Evolutionary conservation across 2,797 vertebrate genomes (phyloP), one percentile per base, ranked within the genome.

Genomic region (Aselliscus stoliczkanus): DNA sequence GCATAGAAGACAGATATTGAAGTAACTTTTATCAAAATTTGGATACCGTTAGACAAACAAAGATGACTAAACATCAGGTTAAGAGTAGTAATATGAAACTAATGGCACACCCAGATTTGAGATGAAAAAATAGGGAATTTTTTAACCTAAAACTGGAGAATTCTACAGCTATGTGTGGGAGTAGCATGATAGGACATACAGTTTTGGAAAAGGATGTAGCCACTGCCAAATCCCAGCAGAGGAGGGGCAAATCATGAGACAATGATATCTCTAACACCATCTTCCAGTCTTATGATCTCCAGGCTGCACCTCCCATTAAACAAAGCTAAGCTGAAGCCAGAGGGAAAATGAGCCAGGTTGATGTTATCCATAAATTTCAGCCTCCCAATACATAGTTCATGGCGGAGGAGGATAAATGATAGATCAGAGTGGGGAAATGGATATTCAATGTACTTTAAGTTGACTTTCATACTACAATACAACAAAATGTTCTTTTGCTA

Each of bases 171-270:
- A 14, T 12, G 2, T 9, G 3, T 81, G 14, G 15, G 8, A 77
- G 18, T 37, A 75, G 23, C 21, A 62, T 10, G 12, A 6, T 1
- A 67, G 15, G 21, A 52, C 15, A 11, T 60, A 34, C 20, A 9
- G 9, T 75, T 92, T 83, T 60, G 15, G 11, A n/a, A 73, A 82
- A 75, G 4, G 27, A 60, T 10, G 11, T 0, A 54, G 14, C 6
- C 37, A 10, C 27, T 67, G 20, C 0, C 4, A 54, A 72, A 92
- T 2, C 4, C 23, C 13, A 25, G 1, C 18, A 4, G 31, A 69
- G 20, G 0, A 27, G 3, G 3, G 3, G 3, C 2, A 67, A 69
- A n/a, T 85, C 27, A 67, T 0, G 13, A 58, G 44, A 58, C 0
- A 12, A 42, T 34, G 67, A 27, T 50, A 54, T 8, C 6, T 69